phyloP scores from a whole-genome alignment of 1,140 invertebrate species.

The Heliothis subflexa region DNA sequence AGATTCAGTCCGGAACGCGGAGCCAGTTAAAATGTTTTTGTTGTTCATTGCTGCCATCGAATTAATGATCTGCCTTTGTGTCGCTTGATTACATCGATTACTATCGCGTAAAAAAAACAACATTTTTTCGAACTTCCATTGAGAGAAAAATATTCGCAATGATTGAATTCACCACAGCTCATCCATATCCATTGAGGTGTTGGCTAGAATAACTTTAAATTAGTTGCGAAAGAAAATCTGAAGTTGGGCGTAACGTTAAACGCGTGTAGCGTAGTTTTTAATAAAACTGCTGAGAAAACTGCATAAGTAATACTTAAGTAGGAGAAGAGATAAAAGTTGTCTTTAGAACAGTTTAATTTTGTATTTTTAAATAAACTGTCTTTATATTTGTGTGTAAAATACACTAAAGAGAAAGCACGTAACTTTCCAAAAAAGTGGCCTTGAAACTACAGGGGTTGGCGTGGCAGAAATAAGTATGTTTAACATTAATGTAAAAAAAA shows the following conservation, averaged over 20 bases:
- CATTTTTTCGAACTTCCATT: constrained; percentile 21
- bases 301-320: constrained; percentile 7
- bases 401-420: no score
- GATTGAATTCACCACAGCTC: constrained; percentile 20
- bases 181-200: constrained; percentile 30
- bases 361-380: neutral
- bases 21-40: constrained; percentile 60
- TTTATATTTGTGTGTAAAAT: no score
- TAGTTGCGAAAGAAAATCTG: constrained; percentile 20
- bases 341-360: neutral
- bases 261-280: constrained; percentile 31
- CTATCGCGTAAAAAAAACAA: constrained; percentile 1
- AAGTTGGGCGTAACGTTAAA: constrained; percentile 22
- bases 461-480: neutral
- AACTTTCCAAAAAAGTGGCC: no score
- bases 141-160: constrained; percentile 20
- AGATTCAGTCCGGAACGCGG: constrained; percentile 50
- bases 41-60: constrained; percentile 48
- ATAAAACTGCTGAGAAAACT: constrained; percentile 26
- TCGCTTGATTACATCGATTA: constrained; percentile 47
- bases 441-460: no score
- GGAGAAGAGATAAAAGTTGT: neutral
- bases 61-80: constrained; percentile 46
- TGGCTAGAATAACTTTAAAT: constrained; percentile 34
- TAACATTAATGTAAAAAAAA: neutral